These are phyloP conservation scores for Meandrina meandrites DNA, from an alignment of 92 coral and sea anemone species.

Conservation along the genomic window DNA sequence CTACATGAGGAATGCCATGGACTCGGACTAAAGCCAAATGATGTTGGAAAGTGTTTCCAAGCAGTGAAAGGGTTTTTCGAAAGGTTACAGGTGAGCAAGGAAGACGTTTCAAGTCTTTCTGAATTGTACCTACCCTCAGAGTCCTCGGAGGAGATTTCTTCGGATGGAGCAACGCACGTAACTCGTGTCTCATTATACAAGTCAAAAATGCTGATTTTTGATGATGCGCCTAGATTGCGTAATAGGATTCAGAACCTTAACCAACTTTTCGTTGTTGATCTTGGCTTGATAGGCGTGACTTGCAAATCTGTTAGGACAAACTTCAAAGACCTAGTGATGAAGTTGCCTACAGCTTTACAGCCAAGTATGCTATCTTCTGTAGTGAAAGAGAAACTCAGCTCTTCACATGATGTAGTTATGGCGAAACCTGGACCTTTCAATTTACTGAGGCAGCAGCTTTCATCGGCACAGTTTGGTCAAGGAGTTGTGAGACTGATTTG, in stretches of 20 bases:
- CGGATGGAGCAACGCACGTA: neutral
- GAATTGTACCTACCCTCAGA: constrained; percentile 59
- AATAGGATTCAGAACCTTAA: constrained; percentile 45
- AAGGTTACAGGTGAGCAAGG: neutral
- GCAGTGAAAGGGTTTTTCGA: constrained; percentile 67
- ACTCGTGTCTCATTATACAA: constrained; percentile 24
- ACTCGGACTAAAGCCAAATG: constrained; percentile 57
- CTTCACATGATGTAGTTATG: neutral
- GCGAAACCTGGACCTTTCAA: neutral
- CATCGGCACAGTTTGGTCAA: constrained; percentile 36
- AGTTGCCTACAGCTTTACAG: constrained; percentile 47
- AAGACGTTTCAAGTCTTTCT: neutral
- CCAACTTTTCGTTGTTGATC: constrained; percentile 39
- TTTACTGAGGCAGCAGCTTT: constrained; percentile 32
- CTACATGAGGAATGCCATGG: constrained; percentile 19
- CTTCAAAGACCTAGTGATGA: constrained; percentile 44
- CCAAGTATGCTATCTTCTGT: constrained; percentile 60
- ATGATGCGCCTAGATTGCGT: constrained; percentile 55
- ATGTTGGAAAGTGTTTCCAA: constrained; percentile 29
- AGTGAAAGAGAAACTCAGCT: constrained; percentile 31
- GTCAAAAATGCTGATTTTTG: constrained; percentile 54
- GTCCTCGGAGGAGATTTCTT: neutral
- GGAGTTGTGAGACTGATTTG: constrained; percentile 63
- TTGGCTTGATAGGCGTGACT: neutral
- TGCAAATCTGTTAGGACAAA: constrained; percentile 21